Conservation (phyloP, 2,113 vertebrate species). For the Hydrochoerus hydrochaeris region DNA sequence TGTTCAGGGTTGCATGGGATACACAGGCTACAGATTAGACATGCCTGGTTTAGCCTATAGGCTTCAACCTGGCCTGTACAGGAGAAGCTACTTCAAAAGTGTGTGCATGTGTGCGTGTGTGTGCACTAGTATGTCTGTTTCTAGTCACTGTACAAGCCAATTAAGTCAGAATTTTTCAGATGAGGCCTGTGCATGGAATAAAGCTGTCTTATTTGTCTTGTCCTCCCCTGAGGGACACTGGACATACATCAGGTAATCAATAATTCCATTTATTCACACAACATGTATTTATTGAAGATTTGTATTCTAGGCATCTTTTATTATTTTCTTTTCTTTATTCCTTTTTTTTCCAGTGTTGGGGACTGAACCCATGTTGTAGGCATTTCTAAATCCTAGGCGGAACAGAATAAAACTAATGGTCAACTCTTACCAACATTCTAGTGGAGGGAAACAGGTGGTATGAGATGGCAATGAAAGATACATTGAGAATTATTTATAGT, state of each 20-base stretch:
- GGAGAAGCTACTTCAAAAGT: slow-evolving; percentile 23
- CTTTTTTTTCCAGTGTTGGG: background rate
- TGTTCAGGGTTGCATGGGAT: background rate
- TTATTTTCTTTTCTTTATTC: background rate
- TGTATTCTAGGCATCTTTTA: background rate
- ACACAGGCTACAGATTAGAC: background rate
- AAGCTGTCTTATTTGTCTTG: background rate
- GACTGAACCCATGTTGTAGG: background rate
- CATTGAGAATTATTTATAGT: slow-evolving; percentile 20
- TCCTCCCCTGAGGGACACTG: background rate
- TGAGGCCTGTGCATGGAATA: background rate
- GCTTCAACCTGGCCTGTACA: background rate
- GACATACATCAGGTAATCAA: background rate
- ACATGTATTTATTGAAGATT: background rate
- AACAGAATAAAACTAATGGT: slow-evolving; percentile 50
- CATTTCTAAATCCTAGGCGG: background rate
- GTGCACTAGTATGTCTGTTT: background rate
- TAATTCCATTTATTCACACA: background rate
- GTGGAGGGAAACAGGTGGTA: background rate
- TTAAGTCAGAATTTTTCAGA: slow-evolving; percentile 33
- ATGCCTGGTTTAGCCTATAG: background rate
- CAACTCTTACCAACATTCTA: slow-evolving; percentile 22
- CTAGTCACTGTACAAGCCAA: background rate
- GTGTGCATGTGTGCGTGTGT: background rate
- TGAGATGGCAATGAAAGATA: background rate